Base-by-base conservation (phyloP, 2,113 vertebrate species). In the Noturus placidus region DNA sequence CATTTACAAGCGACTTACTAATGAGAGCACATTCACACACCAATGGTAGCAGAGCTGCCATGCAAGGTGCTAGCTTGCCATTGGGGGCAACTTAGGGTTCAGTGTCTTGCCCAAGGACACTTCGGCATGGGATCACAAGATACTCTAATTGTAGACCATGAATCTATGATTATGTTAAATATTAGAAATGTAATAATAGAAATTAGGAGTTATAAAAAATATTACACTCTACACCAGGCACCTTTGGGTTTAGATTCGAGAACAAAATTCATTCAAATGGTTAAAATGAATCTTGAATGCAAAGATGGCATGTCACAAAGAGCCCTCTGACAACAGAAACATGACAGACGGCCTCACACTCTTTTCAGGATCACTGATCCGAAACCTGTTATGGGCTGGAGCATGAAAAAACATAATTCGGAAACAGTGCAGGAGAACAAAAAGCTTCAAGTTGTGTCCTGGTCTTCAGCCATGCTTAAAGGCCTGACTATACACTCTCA, bases 301-400 rank as follows among this genome's bases (percentile, higher is more conserved):
- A 81, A 84, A 87, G 78, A 33, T 20, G 56, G 89, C 59, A 35
- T 87, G 86, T 81, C 80, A 79, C 87, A 86, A 61, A 82, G 76
- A n/a, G 61, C 78, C 56, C 65, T 74, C 83, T 90, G 87, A 87
- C 88, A 88, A 87, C 65, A 61, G 65, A 88, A 84, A 90, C 86
- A 89, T 67, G 86, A 89, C 91, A 87, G 86, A 86, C 79, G 72
- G 46, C 85, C 82, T 56, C 35, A 70, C 57, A 11, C 57, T 89
- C 82, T 86, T 89, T 91, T 91, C 78, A 84, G 56, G 72, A 88
- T 87, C 87, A 87, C 83, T 90, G 91, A 91, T 91, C 90, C 88
- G 80, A 86, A 86, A 85, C 90, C 85, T 87, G 91, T 90, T 88
- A 89, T 87, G 63, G 90, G 57, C 54, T 59, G 59, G 52, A n/a